Base-by-base conservation (phyloP, 2,888 invertebrate genomes). In the Pantelozetes paolii region DNA sequence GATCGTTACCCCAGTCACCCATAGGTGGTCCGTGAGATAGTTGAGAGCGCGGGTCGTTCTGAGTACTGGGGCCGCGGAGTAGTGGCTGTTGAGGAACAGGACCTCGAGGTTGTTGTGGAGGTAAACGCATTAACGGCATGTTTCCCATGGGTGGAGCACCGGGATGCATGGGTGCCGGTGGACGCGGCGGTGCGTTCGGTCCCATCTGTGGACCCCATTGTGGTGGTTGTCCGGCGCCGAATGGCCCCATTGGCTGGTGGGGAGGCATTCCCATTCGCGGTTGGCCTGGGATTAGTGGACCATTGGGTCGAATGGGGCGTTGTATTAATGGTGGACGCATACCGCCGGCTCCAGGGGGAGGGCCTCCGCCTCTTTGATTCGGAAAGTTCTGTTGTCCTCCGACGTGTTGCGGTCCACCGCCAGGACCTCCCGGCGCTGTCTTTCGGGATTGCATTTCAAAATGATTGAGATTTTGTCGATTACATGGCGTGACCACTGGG, bases 401-500 rank as follows among this genome's bases (percentile, higher is more conserved):
- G 57, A 72, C 59, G 69, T 74, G 71, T 26, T 69, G 75, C 40
- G 54, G 54, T 9, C 72, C 74, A 13, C 54, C 48, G n/a, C 69
- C 59, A 26, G 67, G 42, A 18, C 76, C 77, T 59, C 32, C 75
- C 73, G 23, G 75, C 42, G 1, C 75, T 48, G 26, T 75, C 78
- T 83, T 83, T 32, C 82, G 80, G 15, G 82, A 81, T 71, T 82
- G 81, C 71, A 81, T 80, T 76, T 84, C 84, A 79, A 85, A 84
- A 82, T 87, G 87, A 80, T 84, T 86, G 57, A 89, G 82, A 79
- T 90, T 90, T 84, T 94, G 92, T 85, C 96, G 96, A 77, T 93
- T 96, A 76, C 96, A 96, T 82, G 91, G 90, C 59, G 97, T 94
- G 71, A 98, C 97, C 72, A 93, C 89, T 0, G 96, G 96, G 78